Evolutionary conservation across 2,797 vertebrate species (phyloP).

Genomic region (Borostomias antarcticus): DNA sequence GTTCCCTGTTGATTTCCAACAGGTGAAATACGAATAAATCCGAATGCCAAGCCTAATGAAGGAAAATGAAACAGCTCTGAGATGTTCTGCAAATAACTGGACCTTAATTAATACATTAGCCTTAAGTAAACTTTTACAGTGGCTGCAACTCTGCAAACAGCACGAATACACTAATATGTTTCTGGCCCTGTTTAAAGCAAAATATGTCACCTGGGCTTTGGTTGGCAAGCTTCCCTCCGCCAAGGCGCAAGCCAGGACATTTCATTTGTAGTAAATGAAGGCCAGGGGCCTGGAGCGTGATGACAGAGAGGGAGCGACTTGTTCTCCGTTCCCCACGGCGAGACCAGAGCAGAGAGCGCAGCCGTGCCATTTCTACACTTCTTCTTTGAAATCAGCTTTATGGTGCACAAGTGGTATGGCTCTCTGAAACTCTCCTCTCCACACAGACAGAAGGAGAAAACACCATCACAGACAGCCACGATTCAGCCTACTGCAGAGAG

Average conservation of each 20-base stretch:
- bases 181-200: conserved; percentile 48
- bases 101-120: conserved; percentile 71
- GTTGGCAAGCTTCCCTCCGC: conserved; percentile 30
- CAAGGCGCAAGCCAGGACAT: conserved; percentile 26
- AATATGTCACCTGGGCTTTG: conserved; percentile 57
- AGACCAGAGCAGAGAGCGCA: too few relatives aligned
- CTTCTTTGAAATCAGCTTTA: too few relatives aligned
- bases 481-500: too few relatives aligned
- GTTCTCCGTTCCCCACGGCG: too few relatives aligned
- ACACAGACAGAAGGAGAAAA: too few relatives aligned
- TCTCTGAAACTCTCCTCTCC: background rate
- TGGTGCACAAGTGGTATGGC: background rate
- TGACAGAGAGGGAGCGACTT: background rate
- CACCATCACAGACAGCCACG: too few relatives aligned
- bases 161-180: conserved; percentile 56
- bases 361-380: too few relatives aligned
- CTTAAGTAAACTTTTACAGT: conserved; percentile 30
- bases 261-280: conserved; percentile 2
- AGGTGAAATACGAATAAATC: conserved; percentile 37
- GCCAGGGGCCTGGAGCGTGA: conserved; percentile 37
- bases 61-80: conserved; percentile 61
- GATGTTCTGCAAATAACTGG: conserved; percentile 59
- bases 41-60: conserved; percentile 61
- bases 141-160: conserved; percentile 49
- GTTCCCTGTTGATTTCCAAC: conserved; percentile 50